Conservation (phyloP, 1,140 invertebrate species). For the Drosophila yakuba region DNA sequence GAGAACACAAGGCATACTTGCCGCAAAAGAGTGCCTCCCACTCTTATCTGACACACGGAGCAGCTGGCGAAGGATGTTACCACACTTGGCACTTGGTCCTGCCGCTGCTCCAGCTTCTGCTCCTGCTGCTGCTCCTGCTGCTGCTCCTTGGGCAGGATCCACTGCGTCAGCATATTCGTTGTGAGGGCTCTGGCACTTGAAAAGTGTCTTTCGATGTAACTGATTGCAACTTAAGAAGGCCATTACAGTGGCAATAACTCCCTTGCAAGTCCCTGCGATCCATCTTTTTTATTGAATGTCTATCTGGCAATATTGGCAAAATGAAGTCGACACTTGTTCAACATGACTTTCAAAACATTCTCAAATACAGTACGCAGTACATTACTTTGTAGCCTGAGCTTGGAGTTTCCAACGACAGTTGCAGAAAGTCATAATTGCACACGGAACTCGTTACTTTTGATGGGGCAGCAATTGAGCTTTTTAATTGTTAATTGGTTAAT, state of each 20-base stretch:
- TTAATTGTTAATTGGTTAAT: too few relatives aligned
- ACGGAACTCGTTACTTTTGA: too few relatives aligned
- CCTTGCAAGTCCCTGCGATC: slow-evolving; percentile 3
- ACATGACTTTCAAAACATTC: background rate
- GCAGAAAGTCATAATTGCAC: too few relatives aligned
- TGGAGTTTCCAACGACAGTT: too few relatives aligned
- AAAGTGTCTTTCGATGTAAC: slow-evolving; percentile 43
- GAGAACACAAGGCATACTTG: slow-evolving; percentile 39
- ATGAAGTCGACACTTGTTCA: background rate
- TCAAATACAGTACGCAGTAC: too few relatives aligned
- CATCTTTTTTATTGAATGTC: slow-evolving; percentile 14
- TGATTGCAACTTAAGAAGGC: slow-evolving; percentile 21
- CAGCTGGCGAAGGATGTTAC: slow-evolving; percentile 39
- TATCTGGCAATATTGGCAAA: background rate
- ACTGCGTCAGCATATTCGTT: slow-evolving; percentile 31
- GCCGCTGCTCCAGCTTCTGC: background rate
- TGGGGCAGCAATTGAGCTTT: too few relatives aligned
- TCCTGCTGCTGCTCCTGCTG: background rate
- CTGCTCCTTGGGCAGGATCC: slow-evolving; percentile 22
- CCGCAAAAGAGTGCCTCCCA: slow-evolving; percentile 15
- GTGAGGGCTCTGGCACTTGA: slow-evolving; percentile 30
- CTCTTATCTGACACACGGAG: slow-evolving; percentile 63
- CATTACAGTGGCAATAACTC: slow-evolving; percentile 29
- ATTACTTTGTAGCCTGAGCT: too few relatives aligned
- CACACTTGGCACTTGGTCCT: slow-evolving; percentile 14